Evolutionary conservation across 2,888 invertebrate genomes (phyloP), one percentile per base, ranked within the genome.

Genomic region (Agapostemon virescens): DNA sequence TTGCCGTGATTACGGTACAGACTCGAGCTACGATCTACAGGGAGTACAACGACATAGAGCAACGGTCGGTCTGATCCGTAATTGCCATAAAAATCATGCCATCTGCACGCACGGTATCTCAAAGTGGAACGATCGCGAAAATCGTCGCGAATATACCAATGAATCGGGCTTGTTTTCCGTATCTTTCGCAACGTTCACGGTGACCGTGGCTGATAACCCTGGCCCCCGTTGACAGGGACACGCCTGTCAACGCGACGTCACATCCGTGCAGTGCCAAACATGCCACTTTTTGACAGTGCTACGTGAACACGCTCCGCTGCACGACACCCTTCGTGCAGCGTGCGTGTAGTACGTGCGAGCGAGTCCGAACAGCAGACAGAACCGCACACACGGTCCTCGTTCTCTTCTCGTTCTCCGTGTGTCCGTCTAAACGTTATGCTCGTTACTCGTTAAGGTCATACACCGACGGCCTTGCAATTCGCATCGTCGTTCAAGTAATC

Each of bases 371-470:
- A 74, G 45, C 69, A 83, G 79, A 76, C 86, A 69, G 80, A 84
- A 71, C 63, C 63, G 36, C 36, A 63, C 74, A 66, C 61, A 76
- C 81, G 69, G 63, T 82, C 77, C 66, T 72, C 33, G 61, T 70
- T 70, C 69, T 78, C 82, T 36, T 66, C 42, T 42, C 66, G 40
- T 75, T 81, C 49, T n/a, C 49, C 7, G 81, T 79, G 83, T 84
- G 79, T 84, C 76, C 83, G 83, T 80, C 79, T 85, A 79, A 79
- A 75, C 83, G 86, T 81, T 88, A 87, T 88, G 88, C 88, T 87
- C 86, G 88, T 88, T 90, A 87, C 90, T 90, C 89, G 90, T 90
- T 91, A 90, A 91, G 90, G 91, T 90, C 91, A 89, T 88, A 88
- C 88, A 88, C 82, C 84, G 88, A 88, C 89, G 89, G 88, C 91